These are phyloP conservation scores for Hirtodrosophila trivittata DNA, from an alignment of 2,888 invertebrate species.

Conservation along the genomic window DNA sequence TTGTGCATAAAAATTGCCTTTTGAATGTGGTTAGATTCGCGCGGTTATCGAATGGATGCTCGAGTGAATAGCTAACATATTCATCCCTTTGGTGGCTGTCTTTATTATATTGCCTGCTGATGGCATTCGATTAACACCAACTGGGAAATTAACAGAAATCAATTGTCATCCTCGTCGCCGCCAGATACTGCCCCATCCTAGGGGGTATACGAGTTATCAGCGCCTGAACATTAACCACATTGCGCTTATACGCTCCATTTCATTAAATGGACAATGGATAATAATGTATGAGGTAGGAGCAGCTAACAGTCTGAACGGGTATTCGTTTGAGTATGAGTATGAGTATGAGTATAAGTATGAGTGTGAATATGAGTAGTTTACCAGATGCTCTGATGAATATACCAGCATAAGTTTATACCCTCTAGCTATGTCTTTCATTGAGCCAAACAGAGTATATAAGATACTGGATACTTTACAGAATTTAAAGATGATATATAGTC, in stretches of 20 bases:
- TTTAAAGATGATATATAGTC: too few species aligned
- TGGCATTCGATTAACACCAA: constrained; percentile 17
- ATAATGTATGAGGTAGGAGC: background rate
- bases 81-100: background rate
- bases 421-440: too few species aligned
- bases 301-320: background rate
- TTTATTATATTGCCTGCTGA: background rate
- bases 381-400: too few species aligned
- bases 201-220: constrained; percentile 41
- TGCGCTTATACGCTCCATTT: constrained; percentile 44
- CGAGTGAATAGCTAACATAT: too few species aligned
- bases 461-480: too few species aligned
- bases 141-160: constrained; percentile 15
- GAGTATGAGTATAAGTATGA: background rate
- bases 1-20: too few species aligned
- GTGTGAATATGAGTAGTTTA: background rate
- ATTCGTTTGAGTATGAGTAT: too few species aligned
- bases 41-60: too few species aligned
- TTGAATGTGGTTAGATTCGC: constrained; percentile 2
- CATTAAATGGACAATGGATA: constrained; percentile 28
- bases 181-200: constrained; percentile 3
- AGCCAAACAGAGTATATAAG: too few species aligned
- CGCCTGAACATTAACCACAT: constrained; percentile 42
- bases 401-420: too few species aligned
- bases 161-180: constrained; percentile 13